Percentiles rank a stretch among this genome's conserved stretches.
Evolutionary conservation across 2,797 vertebrate genomes (phyloP).

Genomic region (Macropus fuliginosus): DNA sequence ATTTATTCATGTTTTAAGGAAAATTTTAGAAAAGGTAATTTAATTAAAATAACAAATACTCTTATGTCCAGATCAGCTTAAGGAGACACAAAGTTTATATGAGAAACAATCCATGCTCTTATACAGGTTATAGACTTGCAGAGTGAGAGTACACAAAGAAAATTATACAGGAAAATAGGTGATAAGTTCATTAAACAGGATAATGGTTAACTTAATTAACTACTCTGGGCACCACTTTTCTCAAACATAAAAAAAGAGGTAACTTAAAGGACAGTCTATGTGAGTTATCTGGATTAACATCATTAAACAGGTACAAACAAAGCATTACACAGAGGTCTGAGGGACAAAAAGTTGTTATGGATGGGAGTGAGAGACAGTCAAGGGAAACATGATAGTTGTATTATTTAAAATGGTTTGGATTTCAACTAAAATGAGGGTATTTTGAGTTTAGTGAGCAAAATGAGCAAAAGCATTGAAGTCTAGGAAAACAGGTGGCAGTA

Average conservation of each 20-base stretch:
- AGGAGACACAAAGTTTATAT: too few species aligned
- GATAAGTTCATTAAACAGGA: neutral
- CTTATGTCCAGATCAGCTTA: too few species aligned
- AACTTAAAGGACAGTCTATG: neutral
- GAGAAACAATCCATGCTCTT: too few species aligned
- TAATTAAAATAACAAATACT: too few species aligned
- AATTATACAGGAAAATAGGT: neutral
- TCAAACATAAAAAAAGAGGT: neutral
- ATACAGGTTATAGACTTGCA: too few species aligned
- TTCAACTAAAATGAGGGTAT: neutral
- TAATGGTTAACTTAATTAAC: neutral
- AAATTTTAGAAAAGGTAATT: too few species aligned
- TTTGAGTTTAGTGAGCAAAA: neutral
- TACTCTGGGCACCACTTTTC: neutral
- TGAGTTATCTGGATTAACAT: neutral
- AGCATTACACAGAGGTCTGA: neutral
- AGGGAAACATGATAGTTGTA: neutral
- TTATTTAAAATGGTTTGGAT: neutral
- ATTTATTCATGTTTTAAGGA: slow-evolving; percentile 14
- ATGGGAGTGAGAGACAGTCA: neutral
- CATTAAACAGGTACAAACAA: neutral
- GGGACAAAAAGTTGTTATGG: neutral
- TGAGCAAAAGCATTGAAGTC: neutral
- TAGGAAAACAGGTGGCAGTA: neutral
- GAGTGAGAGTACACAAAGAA: neutral